A percentile compares a stretch with the other conserved stretches of the same genome.
Evolutionary conservation across 2,113 vertebrate species (phyloP).

Genomic region (Nannospalax galili): DNA sequence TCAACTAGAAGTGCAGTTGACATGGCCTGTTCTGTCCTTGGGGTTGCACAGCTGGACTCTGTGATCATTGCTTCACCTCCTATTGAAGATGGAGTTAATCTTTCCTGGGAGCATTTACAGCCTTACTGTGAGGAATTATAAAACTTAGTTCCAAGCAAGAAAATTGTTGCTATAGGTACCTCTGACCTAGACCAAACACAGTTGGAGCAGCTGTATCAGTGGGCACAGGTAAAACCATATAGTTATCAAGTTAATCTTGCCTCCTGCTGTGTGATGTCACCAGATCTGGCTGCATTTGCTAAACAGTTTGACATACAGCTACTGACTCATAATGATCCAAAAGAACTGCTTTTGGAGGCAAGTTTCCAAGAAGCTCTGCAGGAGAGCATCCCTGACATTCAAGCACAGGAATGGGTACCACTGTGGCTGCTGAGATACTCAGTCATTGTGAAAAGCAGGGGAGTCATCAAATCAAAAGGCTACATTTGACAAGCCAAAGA

Average conservation of each 20-base stretch:
- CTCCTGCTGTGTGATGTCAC: constrained; percentile 99
- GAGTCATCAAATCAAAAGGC: constrained; percentile 99
- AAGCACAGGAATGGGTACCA: constrained; percentile 90
- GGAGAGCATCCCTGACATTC: constrained; percentile 89
- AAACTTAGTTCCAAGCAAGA: constrained; percentile 91
- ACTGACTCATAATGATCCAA: constrained; percentile 97
- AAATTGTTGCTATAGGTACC: constrained; percentile 95
- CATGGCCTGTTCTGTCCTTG: constrained; percentile 92
- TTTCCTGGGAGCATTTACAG: constrained; percentile 93
- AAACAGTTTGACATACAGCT: constrained; percentile 98
- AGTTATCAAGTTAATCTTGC: constrained; percentile 99
- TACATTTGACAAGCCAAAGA: constrained; percentile 95
- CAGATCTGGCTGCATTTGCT: constrained; percentile 97
- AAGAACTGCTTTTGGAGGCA: constrained; percentile 95
- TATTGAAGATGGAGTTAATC: constrained; percentile 87
- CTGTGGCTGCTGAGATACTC: constrained; percentile 98
- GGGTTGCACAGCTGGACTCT: constrained; percentile 95
- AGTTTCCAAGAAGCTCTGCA: constrained; percentile 94
- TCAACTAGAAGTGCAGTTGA: constrained; percentile 93
- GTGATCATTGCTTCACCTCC: constrained; percentile 95
- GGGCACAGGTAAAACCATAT: constrained; percentile 98
- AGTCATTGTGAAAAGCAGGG: constrained; percentile 97
- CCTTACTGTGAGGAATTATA: constrained; percentile 96
- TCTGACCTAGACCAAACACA: constrained; percentile 97
- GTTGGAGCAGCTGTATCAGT: constrained; percentile 96